These are phyloP conservation scores for Leucania comma DNA, from an alignment of 2,888 invertebrate species.

Conservation along the genomic window DNA sequence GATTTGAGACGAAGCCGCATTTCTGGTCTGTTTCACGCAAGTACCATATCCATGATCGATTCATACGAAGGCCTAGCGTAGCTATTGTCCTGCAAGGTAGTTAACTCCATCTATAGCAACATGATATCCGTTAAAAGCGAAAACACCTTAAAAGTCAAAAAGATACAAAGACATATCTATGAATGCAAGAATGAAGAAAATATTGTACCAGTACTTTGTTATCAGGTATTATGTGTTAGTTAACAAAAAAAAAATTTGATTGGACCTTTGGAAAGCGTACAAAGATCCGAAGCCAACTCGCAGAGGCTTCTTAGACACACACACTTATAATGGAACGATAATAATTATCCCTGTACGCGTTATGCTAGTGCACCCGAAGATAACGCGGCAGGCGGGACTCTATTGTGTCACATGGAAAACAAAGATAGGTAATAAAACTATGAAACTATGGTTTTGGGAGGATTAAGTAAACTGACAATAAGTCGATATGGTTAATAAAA, in stretches of 20 bases:
- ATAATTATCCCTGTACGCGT: too few species aligned
- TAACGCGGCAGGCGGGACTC: too few species aligned
- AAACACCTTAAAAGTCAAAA: conserved; percentile 21
- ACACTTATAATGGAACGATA: conserved; percentile 13
- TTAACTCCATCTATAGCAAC: conserved; percentile 35
- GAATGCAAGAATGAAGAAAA: neutral
- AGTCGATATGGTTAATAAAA: too few species aligned
- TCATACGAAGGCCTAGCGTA: conserved; percentile 1
- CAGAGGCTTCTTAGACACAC: neutral
- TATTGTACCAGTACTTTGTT: neutral
- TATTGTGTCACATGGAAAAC: too few species aligned
- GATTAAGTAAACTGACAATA: too few species aligned
- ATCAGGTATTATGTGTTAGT: conserved; percentile 5
- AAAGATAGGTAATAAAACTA: too few species aligned
- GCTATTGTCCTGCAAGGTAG: conserved; percentile 31
- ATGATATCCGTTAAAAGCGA: conserved; percentile 13
- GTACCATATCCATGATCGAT: conserved; percentile 1
- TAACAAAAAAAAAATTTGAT: neutral
- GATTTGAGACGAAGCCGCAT: conserved; percentile 1
- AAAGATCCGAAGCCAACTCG: too few species aligned
- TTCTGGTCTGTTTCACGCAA: conserved; percentile 6
- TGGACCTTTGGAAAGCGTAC: too few species aligned
- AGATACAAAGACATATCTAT: neutral
- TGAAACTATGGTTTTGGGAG: too few species aligned
- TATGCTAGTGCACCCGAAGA: too few species aligned